Evolutionary conservation across 2,797 vertebrate species (phyloP), one percentile per base, ranked within the genome.

Genomic region (Neoniphon sammara): DNA sequence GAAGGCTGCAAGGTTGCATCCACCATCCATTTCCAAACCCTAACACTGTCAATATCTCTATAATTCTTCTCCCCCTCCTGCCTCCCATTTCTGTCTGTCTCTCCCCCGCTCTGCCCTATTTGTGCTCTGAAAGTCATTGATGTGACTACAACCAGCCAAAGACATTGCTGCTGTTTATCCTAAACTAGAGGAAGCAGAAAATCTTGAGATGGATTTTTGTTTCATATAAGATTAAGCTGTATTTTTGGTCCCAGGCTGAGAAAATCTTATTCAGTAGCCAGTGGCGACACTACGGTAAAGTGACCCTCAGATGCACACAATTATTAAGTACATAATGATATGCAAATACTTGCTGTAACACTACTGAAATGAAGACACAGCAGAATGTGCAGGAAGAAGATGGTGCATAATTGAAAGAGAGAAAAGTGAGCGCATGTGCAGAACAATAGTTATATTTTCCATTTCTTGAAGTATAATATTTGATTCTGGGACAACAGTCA

Each of bases 191-290:
- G 44, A 84, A 79, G 78, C 52, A 70, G 58, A 81, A 83, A 75
- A 82, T 80, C 74, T 73, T 55, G 4, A 64, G 34, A 87, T 66
- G 36, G 70, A 74, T 81, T 85, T 85, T 70, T 84, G 66, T 88
- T 76, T 85, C 70, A 68, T 64, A 50, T 70, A 53, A 63, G 49
- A 86, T 80, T 76, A 75, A 76, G 27, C 74, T 73, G 8, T 71
- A 62, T 31, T 62, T 27, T 49, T 36, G 69, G 47, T 59, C 36
- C 46, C 53, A 25, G 42, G 34, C 31, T 25, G 27, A 73, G 42
- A 46, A 75, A 80, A 77, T 85, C 52, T 50, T 80, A 42, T 25
- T 75, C 36, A 25, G 66, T 73, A 58, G 62, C 50, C 50, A 78
- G 60, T 46, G 46, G 62, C 63, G 42, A 60, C n/a, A 15, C 59